phyloP scores from a whole-genome alignment of 2,888 invertebrate species.

The Capitulum mitella region DNA sequence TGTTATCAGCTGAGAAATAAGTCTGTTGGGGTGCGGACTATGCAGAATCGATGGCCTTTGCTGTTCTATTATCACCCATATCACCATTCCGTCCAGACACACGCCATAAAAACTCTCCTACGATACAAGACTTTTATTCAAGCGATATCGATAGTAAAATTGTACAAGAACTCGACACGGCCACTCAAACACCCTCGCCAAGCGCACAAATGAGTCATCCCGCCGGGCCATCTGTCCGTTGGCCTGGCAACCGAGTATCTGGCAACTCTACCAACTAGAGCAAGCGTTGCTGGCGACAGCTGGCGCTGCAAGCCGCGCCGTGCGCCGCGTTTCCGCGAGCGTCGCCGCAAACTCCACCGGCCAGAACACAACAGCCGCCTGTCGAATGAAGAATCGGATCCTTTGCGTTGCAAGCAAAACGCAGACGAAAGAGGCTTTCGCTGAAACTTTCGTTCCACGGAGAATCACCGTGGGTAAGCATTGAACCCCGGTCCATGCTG shows the following conservation, averaged over 20 bases:
- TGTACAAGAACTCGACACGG: conserved; percentile 9
- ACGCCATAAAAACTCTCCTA: background rate
- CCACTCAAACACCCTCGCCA: background rate
- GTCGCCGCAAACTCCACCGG: too few relatives aligned
- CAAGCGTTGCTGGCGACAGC: background rate
- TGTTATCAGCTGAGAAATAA: too few relatives aligned
- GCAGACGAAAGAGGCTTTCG: background rate
- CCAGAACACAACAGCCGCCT: background rate
- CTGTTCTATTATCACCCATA: background rate
- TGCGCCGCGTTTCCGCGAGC: background rate
- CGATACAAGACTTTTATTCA: conserved; percentile 23
- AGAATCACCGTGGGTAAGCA: background rate
- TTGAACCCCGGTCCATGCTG: background rate
- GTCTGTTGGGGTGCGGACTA: too few relatives aligned
- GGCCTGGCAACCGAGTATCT: background rate
- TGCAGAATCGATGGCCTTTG: too few relatives aligned
- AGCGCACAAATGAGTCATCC: background rate
- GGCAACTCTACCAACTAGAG: background rate
- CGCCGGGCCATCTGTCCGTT: background rate
- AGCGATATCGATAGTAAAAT: conserved; percentile 23
- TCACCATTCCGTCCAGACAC: background rate
- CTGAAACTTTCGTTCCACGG: background rate
- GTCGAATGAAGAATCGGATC: background rate
- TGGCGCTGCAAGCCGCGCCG: background rate
- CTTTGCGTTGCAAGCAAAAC: too few relatives aligned